A percentile compares a stretch with the other conserved stretches of the same genome.
phyloP scores from a whole-genome alignment of 2,113 vertebrate species.

The Potamarius usumacintae region DNA sequence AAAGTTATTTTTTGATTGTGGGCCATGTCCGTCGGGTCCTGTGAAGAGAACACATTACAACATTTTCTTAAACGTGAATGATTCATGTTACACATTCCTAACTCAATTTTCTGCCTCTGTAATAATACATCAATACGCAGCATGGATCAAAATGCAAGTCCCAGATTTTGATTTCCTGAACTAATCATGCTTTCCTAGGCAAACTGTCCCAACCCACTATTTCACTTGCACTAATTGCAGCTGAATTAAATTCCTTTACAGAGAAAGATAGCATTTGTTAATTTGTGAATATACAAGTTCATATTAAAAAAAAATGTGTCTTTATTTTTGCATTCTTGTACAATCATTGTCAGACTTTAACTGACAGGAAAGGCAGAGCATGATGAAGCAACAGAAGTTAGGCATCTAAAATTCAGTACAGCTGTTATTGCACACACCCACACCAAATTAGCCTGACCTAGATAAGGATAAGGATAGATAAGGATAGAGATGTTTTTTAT shows the following conservation, averaged over 20 bases:
- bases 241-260: background rate
- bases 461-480: too few relatives aligned
- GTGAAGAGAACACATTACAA: background rate
- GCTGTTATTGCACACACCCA: background rate
- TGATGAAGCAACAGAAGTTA: background rate
- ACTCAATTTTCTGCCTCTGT: background rate
- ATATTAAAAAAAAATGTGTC: background rate
- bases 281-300: background rate
- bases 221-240: background rate
- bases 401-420: background rate
- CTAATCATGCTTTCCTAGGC: background rate
- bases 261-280: background rate
- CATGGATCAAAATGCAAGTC: background rate
- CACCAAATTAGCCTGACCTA: slow-evolving; percentile 11
- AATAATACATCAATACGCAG: background rate
- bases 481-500: too few relatives aligned
- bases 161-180: background rate
- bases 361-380: background rate
- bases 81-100: background rate
- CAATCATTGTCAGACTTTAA: background rate
- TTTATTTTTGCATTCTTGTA: background rate
- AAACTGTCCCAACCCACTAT: background rate
- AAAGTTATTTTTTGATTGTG: slow-evolving; percentile 21
- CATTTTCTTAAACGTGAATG: background rate
- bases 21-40: slow-evolving; percentile 5